Base-by-base conservation (phyloP, 2,797 vertebrate genomes). In the Pseudomugil tenellus region DNA sequence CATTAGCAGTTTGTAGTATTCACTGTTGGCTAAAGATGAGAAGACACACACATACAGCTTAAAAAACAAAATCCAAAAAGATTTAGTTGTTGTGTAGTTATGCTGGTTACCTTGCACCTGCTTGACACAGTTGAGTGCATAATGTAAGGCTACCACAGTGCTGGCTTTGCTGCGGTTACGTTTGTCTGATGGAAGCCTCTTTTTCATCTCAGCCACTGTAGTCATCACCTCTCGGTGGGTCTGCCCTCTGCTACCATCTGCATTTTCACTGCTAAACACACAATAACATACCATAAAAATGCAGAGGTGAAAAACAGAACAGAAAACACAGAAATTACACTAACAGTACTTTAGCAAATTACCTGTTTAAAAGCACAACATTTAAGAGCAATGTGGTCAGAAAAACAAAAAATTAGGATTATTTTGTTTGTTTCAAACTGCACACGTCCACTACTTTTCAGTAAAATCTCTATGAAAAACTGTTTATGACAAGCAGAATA, bases 131-230 rank as follows among this genome's bases (percentile, higher is more conserved):
- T 94, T 93, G 61, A 99, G 94, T 1, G 97, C 97, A 0, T 98
- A 97, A 80, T 96, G 95, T 76, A 99, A 70, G 0, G 96, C 95
- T 0, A 95, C 95, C 78, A 97, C 87, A 0, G 96, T 96, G 85
- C 95, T 95, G 77, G 95, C 92, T 91, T 96, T 97, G 79, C 89
- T 93, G 78, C 95, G 95, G 64, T 91, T 92, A 77, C 90, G 93
- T 91, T 94, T 97, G 60, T 97, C 95, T 0, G 94, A 93, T 0
- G 97, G 97, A 34, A 99, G 93, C 61, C 95, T 94, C 74, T 94
- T 95, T 88, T 97, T 98, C 92, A 99, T 95, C 86, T 97, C 96
- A 69, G 94, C 94, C 71, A 99, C 92, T 0, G 95, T 96, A 81
- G 86, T 91, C 91, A 96, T 92, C 87, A 98, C 67, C 37, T 97